Base-by-base conservation (phyloP, 1,140 invertebrate genomes). In the Dryas iulia region DNA sequence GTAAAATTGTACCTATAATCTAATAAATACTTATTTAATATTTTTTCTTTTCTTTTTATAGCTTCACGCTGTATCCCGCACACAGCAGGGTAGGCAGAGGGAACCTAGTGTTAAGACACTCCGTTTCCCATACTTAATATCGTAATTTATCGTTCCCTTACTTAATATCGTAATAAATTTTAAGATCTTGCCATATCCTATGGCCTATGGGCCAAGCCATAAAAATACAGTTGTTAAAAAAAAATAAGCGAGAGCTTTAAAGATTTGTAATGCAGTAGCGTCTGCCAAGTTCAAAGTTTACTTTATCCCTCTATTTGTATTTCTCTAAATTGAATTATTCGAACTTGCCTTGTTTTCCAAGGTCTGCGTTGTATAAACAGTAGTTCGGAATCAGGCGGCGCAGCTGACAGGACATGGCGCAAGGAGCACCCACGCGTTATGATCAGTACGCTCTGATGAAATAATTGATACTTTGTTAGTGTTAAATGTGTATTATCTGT, bases 341-440 rank as follows among this genome's bases (percentile, higher is more conserved):
- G 5, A 47, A 47, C 1, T 21, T 23, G 52, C 21, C 25, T 56
- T 56, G 24, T 56, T 26, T 26, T 56, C 53, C 12, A 56, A 56
- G 53, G 24, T 26, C 53, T 24, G 23, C 24, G 24, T 26, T 56
- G 14, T 68, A 60, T 68, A 66, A 66, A 68, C 58, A 35, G 66
- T 61, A 54, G 66, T 47, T 63, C 57, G 6, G 59, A 5, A 12
- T 12, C 62, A 64, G 53, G 53, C 35, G 65, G 47, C 62, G 61
- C 72, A 74, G 72, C 65, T 74, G 72, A 47, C 61, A 70, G 59
- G 68, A 71, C 68, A 71, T 74, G 72, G 69, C 69, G 69, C 69
- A 74, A 74, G 60, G 35, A 24, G 33, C 60, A 57, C 68, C 65
- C 69, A 70, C 68, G 62, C 68, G 28, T n/a, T 64, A 35, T 47